Evolutionary conservation across 2,113 vertebrate species (phyloP), one percentile per base, ranked within the genome.

Genomic region (Myanophis thanlyinensis): DNA sequence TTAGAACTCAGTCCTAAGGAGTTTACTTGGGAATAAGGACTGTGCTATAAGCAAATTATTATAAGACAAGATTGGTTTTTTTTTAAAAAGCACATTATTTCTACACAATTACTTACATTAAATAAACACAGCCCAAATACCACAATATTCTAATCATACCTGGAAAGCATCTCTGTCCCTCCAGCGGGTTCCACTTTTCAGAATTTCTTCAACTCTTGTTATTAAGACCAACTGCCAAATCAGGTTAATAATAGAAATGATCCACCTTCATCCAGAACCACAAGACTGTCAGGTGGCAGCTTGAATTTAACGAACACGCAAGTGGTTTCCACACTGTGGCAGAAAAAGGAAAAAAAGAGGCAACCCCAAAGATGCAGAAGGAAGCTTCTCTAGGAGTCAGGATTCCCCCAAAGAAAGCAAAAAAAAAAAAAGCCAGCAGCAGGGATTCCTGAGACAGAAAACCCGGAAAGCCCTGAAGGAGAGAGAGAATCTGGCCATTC

Each of bases 221-320:
- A 98, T 94, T 96, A 98, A 94, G 95, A 94, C 96, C 96, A 96
- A 97, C 96, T 97, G 97, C 98, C 96, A 97, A 85, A 95, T 91
- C 95, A 97, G 95, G 98, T 98, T 99, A 99, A 99, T 98, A 99
- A 99, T 98, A 99, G 98, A 98, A 94, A 96, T 98, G 97, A 98
- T 98, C 98, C 98, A 98, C 97, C 98, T 98, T 98, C 98, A 98
- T 98, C 98, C 98, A 98, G 98, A 98, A 98, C 98, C 98, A 99
- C 98, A 98, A 99, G 98, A 98, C 98, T 98, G 98, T 99, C 98
- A 98, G 98, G 98, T 99, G 99, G 98, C 98, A 97, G 94, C 97
- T 95, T 92, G 97, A 97, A 97, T 97, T 97, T 97, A 97, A 97
- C 95, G 96, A 97, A 97, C 97, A 98, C 97, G 97, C 98, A 98